Percentiles rank a stretch among this genome's conserved stretches.
Conservation (phyloP, 2,888 invertebrate species). For the Helleia helle region DNA sequence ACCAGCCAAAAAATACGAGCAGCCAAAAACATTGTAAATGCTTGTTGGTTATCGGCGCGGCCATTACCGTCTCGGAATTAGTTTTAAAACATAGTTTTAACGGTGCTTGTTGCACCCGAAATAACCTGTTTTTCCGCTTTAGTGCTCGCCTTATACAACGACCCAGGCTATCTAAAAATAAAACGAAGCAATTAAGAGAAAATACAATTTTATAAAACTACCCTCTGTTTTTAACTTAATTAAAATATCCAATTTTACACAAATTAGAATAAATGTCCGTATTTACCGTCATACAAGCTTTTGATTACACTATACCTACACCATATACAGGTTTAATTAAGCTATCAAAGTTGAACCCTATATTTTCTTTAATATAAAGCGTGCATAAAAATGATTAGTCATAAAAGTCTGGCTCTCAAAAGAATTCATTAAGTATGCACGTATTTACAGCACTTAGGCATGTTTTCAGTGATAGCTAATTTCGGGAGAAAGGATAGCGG, state of each 20-base stretch:
- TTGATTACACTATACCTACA: too few relatives aligned
- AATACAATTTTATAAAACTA: conserved; percentile 21
- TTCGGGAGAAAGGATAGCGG: conserved; percentile 33
- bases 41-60: conserved; percentile 55
- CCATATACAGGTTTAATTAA: too few relatives aligned
- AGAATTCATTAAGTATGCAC: conserved; percentile 21
- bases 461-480: conserved; percentile 33
- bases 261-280: too few relatives aligned
- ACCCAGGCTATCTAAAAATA: conserved; percentile 33
- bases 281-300: too few relatives aligned
- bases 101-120: conserved; percentile 50
- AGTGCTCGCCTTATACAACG: conserved; percentile 27
- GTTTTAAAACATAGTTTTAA: conserved; percentile 66
- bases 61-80: conserved; percentile 48
- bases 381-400: conserved; percentile 13
- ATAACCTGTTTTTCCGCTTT: conserved; percentile 42
- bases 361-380: conserved; percentile 9
- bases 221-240: not conserved
- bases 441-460: conserved; percentile 28
- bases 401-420: conserved; percentile 11
- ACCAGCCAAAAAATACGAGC: conserved; percentile 71
- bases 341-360: too few relatives aligned
- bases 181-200: conserved; percentile 33
- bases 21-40: conserved; percentile 71
- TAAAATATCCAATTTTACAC: not conserved